phyloP scores from a whole-genome alignment of 2,113 vertebrate species.

The Cricetomys ansorgei region DNA sequence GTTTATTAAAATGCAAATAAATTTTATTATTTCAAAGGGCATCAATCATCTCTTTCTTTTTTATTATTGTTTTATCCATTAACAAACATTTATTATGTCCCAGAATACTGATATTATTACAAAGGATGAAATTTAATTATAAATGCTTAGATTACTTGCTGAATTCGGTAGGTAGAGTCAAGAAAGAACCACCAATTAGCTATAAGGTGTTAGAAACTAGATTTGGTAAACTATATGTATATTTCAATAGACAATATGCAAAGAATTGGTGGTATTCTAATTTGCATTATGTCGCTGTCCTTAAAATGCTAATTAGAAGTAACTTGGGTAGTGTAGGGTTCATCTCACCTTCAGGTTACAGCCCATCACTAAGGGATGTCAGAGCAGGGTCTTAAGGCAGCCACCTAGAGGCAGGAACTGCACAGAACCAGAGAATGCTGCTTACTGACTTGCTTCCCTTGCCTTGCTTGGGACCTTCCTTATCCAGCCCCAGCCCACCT shows the following conservation, averaged over 20 bases:
- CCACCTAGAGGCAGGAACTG: not conserved
- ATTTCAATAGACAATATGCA: rapidly evolving
- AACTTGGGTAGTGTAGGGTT: not conserved
- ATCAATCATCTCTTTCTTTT: not conserved
- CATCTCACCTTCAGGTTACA: not conserved
- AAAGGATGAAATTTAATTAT: not conserved
- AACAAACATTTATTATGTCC: not conserved
- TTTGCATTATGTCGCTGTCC: not conserved
- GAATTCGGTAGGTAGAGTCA: not conserved
- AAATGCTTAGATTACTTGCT: not conserved
- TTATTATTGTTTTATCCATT: not conserved
- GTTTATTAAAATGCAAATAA: not conserved
- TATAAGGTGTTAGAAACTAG: not conserved
- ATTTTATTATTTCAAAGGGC: not conserved
- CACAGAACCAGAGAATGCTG: not conserved
- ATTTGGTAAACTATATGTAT: rapidly evolving
- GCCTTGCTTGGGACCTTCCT: too few species aligned
- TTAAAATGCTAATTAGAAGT: not conserved
- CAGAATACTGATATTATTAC: not conserved
- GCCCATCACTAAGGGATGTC: not conserved
- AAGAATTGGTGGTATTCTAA: rapidly evolving
- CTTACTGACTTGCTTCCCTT: not conserved
- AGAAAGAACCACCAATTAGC: not conserved
- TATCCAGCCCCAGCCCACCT: not conserved
- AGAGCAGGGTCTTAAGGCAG: not conserved